These are phyloP conservation scores for Lutraria lutraria DNA, from an alignment of 2,888 invertebrate species.

Conservation along the genomic window DNA sequence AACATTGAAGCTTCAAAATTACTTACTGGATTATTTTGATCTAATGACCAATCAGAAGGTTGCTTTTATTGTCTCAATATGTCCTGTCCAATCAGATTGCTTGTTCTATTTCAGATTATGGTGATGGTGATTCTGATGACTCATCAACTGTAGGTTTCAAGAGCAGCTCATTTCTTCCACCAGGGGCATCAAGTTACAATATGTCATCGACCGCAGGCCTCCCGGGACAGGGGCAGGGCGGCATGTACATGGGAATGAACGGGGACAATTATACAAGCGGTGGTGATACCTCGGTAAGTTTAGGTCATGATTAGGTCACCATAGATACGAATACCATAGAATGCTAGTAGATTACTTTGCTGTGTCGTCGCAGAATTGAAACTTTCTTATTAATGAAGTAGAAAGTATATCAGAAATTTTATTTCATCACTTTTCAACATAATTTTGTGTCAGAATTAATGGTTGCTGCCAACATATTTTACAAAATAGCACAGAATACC, in stretches of 20 bases:
- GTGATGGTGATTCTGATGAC: conserved; percentile 67
- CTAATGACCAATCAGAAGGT: not conserved
- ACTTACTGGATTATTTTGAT: not conserved
- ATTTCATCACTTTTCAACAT: too few species aligned
- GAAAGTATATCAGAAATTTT: too few species aligned
- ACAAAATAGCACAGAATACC: too few species aligned
- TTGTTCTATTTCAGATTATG: conserved; percentile 60
- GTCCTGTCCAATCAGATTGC: conserved; percentile 5
- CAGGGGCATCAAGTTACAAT: conserved; percentile 77
- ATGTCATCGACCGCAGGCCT: conserved; percentile 77
- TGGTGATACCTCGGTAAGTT: conserved; percentile 88
- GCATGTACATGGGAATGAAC: conserved; percentile 90
- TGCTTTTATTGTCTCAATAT: not conserved
- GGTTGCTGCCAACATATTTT: too few species aligned
- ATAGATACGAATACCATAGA: not conserved
- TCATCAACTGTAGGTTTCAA: conserved; percentile 68
- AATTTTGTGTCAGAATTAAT: too few species aligned
- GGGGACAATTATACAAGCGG: conserved; percentile 89
- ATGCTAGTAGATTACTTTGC: not conserved
- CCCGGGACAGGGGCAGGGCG: conserved; percentile 75
- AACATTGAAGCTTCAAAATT: not conserved
- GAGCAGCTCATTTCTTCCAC: conserved; percentile 69
- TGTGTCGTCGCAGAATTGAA: not conserved
- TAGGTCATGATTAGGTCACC: not conserved
- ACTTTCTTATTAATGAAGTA: too few species aligned